These are phyloP conservation scores for Erannis defoliaria DNA, from an alignment of 2,888 invertebrate genomes.

Conservation along the genomic window DNA sequence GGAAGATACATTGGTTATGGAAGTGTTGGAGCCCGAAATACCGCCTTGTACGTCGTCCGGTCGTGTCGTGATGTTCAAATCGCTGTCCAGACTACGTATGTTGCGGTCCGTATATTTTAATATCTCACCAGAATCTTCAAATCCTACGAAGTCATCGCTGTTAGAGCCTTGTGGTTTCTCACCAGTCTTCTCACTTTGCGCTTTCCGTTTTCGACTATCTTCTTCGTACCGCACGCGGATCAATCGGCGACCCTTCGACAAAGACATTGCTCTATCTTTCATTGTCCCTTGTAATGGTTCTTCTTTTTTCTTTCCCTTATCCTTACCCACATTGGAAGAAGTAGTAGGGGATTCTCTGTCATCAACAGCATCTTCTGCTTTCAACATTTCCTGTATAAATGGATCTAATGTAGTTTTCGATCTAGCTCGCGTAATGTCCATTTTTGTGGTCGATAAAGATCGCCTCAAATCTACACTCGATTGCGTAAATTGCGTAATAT, in stretches of 20 bases:
- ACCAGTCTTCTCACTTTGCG: not conserved
- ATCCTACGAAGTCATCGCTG: not conserved
- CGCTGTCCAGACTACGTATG: conserved; percentile 2
- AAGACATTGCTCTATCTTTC: not conserved
- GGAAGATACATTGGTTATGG: not conserved
- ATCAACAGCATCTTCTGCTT: not conserved
- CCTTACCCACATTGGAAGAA: not conserved
- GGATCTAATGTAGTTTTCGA: not conserved
- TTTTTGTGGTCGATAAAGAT: not conserved
- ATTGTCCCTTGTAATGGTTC: not conserved
- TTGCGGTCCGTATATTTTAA: not conserved
- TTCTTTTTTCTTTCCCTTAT: not conserved
- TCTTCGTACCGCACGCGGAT: conserved; percentile 19
- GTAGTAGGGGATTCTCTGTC: not conserved
- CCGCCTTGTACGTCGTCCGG: not conserved
- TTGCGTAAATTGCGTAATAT: not conserved
- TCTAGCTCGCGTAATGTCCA: not conserved
- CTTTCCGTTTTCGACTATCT: not conserved
- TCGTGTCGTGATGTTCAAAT: not conserved
- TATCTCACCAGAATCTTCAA: not conserved
- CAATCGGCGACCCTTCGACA: not conserved
- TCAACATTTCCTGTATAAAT: not conserved
- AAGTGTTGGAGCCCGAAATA: not conserved
- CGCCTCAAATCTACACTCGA: not conserved
- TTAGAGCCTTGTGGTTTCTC: not conserved